phyloP scores from a whole-genome alignment of 2,113 vertebrate species.

The Datnioides undecimradiatus region DNA sequence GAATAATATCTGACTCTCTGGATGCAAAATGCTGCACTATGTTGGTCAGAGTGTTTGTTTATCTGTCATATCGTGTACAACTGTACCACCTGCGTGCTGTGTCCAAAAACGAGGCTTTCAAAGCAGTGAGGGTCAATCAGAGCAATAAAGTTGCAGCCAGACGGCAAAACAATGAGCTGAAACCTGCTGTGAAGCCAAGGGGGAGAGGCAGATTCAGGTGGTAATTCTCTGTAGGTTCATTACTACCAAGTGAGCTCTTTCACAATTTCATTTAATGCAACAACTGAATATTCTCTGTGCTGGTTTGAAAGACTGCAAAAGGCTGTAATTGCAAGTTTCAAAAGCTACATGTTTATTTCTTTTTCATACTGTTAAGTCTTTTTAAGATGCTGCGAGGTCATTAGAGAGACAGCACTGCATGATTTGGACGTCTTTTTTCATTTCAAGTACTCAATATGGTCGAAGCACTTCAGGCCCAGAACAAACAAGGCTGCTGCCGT shows the following conservation, averaged over 20 bases:
- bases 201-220: neutral
- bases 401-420: neutral
- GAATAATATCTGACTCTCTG: neutral
- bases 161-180: neutral
- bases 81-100: neutral
- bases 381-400: neutral
- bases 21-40: neutral
- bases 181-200: neutral
- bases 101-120: neutral
- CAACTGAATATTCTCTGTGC: neutral
- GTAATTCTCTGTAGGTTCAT: neutral
- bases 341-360: conserved; percentile 1
- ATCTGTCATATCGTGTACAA: no score
- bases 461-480: neutral
- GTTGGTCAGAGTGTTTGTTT: no score
- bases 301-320: neutral
- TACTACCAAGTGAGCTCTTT: no score
- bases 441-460: conserved; percentile 8
- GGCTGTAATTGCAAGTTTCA: neutral
- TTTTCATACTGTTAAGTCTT: neutral
- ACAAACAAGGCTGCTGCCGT: conserved; percentile 2
- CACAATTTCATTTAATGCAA: neutral
- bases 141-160: neutral
- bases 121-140: neutral
- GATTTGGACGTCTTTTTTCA: neutral